Percentiles rank a stretch among this genome's conserved stretches.
These are phyloP conservation scores for Gymnodraco acuticeps DNA, from an alignment of 2,797 vertebrate species.

Conservation along the genomic window DNA sequence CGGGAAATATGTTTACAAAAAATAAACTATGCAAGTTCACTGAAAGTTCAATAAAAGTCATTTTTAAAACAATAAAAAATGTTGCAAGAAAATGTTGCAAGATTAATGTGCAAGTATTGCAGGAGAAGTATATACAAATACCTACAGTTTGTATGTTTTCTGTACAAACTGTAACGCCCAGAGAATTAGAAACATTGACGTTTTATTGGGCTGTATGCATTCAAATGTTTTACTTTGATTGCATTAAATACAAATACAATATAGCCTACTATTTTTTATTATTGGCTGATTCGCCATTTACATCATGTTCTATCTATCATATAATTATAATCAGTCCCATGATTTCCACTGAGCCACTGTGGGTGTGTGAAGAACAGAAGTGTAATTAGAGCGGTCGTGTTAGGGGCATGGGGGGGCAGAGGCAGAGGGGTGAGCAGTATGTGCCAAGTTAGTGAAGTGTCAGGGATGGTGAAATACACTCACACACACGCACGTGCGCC, in stretches of 20 bases:
- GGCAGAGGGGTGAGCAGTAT: neutral
- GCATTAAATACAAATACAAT: too few relatives aligned
- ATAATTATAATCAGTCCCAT: neutral
- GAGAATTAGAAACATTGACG: too few relatives aligned
- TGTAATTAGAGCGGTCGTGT: conserved; percentile 64
- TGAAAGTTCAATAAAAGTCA: neutral
- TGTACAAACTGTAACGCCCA: too few relatives aligned
- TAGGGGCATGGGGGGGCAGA: conserved; percentile 29
- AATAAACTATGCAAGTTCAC: neutral
- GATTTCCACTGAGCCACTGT: neutral
- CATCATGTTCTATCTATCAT: too few relatives aligned
- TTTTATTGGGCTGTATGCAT: too few relatives aligned
- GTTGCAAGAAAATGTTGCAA: too few relatives aligned
- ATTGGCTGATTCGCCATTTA: neutral
- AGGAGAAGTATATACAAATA: too few relatives aligned
- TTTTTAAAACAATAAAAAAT: too few relatives aligned
- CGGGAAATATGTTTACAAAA: neutral
- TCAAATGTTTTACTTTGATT: too few relatives aligned
- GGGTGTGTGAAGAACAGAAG: conserved; percentile 39
- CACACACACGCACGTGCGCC: neutral
- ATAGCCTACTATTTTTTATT: neutral
- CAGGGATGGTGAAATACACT: neutral
- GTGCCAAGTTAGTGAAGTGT: conserved; percentile 25
- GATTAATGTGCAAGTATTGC: too few relatives aligned
- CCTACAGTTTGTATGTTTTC: too few relatives aligned